These are phyloP conservation scores for Danionella dracula DNA, from an alignment of 2,797 vertebrate species.

Conservation along the genomic window DNA sequence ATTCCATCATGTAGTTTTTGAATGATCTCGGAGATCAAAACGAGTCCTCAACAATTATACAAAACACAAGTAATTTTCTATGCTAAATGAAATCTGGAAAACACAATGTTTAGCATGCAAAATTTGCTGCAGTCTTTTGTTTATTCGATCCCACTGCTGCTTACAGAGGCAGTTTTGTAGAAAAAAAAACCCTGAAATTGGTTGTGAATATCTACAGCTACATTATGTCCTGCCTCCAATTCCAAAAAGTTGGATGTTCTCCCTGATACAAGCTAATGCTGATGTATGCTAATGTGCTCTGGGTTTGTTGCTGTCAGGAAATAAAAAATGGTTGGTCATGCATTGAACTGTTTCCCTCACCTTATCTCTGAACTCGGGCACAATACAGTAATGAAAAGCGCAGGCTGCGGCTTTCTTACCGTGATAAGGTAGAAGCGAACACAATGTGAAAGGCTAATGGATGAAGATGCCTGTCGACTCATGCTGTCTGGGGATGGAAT, in stretches of 20 bases:
- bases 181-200: constrained; percentile 1
- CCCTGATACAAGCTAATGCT: constrained; percentile 39
- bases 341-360: constrained; percentile 40
- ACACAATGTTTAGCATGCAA: constrained; percentile 36
- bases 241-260: constrained; percentile 20
- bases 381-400: constrained; percentile 55
- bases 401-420: constrained; percentile 51
- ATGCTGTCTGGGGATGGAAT: constrained; percentile 31
- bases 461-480: constrained; percentile 41
- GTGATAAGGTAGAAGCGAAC: constrained; percentile 50
- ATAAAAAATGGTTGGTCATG: constrained; percentile 51
- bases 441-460: constrained; percentile 31
- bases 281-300: constrained; percentile 51
- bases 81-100: too few relatives aligned
- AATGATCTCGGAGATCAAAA: too few relatives aligned
- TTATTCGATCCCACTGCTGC: constrained; percentile 41
- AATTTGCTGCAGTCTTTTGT: constrained; percentile 42
- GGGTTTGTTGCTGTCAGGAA: constrained; percentile 39
- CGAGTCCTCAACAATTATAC: too few relatives aligned
- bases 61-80: constrained; percentile 42
- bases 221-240: constrained; percentile 33
- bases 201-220: constrained; percentile 18
- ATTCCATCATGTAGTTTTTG: too few relatives aligned
- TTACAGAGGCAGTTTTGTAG: constrained; percentile 41
- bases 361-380: constrained; percentile 55